A percentile compares a stretch with the other conserved stretches of the same genome.
Conservation (phyloP, 2,888 invertebrate genomes). For the Morpho achilles region DNA sequence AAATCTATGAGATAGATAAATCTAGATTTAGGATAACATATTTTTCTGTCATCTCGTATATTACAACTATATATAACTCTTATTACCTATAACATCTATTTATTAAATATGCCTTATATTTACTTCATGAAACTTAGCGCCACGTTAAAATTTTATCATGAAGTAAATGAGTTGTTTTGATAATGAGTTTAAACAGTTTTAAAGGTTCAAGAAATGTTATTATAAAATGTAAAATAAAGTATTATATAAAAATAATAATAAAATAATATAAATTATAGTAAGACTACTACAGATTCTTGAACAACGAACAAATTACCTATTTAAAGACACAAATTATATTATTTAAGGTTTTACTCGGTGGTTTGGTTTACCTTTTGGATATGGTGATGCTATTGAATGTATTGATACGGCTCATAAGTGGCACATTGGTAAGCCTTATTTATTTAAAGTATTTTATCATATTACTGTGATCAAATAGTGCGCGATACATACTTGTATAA, state of each 20-base stretch:
- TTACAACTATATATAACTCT: background rate
- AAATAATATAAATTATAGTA: background rate
- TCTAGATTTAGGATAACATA: background rate
- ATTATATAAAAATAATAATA: too few relatives aligned
- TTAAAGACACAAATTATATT: background rate
- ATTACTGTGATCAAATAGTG: too few relatives aligned
- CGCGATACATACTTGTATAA: background rate
- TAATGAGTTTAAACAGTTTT: too few relatives aligned
- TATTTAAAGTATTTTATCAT: background rate
- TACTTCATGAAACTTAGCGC: background rate
- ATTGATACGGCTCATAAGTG: conserved; percentile 18
- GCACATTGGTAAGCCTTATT: conserved; percentile 18
- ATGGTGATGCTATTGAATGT: conserved; percentile 22
- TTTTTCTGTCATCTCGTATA: background rate
- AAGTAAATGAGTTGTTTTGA: too few relatives aligned
- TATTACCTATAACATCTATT: background rate
- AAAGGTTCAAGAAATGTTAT: too few relatives aligned
- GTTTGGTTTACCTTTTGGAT: conserved; percentile 20
- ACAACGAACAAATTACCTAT: background rate
- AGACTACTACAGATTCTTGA: too few relatives aligned
- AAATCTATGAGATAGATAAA: background rate
- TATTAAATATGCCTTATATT: background rate
- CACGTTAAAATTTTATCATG: too few relatives aligned
- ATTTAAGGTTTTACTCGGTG: conserved; percentile 24
- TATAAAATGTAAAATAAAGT: too few relatives aligned